Evolutionary conservation across 1,140 invertebrate species (phyloP).

Genomic region (Penaeus vannamei): DNA sequence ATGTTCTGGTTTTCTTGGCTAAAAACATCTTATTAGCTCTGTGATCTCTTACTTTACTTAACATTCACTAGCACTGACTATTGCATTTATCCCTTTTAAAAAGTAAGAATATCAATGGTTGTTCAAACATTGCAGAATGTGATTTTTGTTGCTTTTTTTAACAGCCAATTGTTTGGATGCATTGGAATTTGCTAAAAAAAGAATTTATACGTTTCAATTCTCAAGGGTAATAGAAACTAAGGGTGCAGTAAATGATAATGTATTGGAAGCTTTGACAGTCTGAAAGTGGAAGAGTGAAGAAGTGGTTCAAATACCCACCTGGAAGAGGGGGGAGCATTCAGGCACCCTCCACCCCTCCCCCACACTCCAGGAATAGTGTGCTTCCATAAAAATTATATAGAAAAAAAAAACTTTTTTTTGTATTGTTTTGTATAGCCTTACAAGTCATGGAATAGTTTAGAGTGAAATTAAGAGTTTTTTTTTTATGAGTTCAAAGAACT

Average conservation of each 20-base stretch:
- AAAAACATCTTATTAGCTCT: too few relatives aligned
- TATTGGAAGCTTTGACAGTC: slow-evolving; percentile 64
- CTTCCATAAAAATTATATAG: slow-evolving; percentile 57
- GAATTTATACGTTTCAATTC: too few relatives aligned
- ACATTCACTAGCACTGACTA: too few relatives aligned
- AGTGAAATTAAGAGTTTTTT: slow-evolving; percentile 50
- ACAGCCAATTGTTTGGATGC: too few relatives aligned
- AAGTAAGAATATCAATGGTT: too few relatives aligned
- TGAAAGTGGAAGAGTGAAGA: slow-evolving; percentile 38
- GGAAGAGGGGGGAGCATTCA: slow-evolving; percentile 57
- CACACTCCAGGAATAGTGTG: slow-evolving; percentile 52
- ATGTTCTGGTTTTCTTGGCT: too few relatives aligned
- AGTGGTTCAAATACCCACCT: slow-evolving; percentile 21
- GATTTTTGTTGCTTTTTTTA: too few relatives aligned
- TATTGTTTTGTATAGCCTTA: slow-evolving; percentile 50
- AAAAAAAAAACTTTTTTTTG: slow-evolving; percentile 36
- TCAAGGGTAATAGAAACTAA: slow-evolving; percentile 58
- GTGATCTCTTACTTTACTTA: too few relatives aligned
- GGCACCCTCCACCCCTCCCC: slow-evolving; percentile 58
- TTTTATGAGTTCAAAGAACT: slow-evolving; percentile 55
- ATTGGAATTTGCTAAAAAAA: too few relatives aligned
- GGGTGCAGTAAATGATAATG: slow-evolving; percentile 63
- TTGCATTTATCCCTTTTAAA: too few relatives aligned
- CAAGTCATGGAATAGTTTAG: slow-evolving; percentile 64
- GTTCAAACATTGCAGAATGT: too few relatives aligned